phyloP scores from a whole-genome alignment of 2,888 invertebrate genomes.

The Hymenopus coronatus region DNA sequence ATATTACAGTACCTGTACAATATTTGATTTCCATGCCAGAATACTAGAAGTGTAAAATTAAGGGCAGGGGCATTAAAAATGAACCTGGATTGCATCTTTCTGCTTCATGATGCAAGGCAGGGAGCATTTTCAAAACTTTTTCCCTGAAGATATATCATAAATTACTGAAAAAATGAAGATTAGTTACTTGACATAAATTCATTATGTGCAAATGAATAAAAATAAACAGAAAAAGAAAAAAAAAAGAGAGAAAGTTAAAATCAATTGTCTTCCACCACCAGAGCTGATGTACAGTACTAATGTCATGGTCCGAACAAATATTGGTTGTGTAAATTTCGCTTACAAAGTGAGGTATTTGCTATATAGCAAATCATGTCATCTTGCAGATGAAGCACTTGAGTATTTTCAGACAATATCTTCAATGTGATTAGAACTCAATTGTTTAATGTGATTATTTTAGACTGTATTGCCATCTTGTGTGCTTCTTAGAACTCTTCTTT shows the following conservation, averaged over 20 bases:
- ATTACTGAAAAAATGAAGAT: not conserved
- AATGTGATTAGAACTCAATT: too few relatives aligned
- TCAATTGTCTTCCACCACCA: constrained; percentile 35
- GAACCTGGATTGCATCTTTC: not conserved
- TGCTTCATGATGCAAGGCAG: not conserved
- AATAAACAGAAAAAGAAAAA: constrained; percentile 1
- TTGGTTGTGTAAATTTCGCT: not conserved
- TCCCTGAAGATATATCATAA: not conserved
- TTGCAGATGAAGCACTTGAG: too few relatives aligned
- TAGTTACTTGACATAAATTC: constrained; percentile 12
- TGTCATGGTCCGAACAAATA: not conserved
- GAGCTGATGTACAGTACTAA: constrained; percentile 10
- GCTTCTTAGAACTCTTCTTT: too few relatives aligned
- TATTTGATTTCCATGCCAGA: constrained; percentile 26
- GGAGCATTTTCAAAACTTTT: not conserved
- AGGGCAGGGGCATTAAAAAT: not conserved
- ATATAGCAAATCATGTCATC: too few relatives aligned
- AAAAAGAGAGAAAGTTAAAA: constrained; percentile 3
- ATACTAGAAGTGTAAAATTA: constrained; percentile 17
- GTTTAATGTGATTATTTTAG: too few relatives aligned
- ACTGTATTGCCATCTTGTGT: too few relatives aligned
- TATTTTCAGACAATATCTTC: too few relatives aligned
- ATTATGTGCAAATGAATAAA: constrained; percentile 24
- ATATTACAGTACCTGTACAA: constrained; percentile 30
- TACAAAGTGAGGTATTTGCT: too few relatives aligned